These are phyloP conservation scores for Bombus superbus DNA, from an alignment of 1,140 invertebrate genomes.

Conservation along the genomic window DNA sequence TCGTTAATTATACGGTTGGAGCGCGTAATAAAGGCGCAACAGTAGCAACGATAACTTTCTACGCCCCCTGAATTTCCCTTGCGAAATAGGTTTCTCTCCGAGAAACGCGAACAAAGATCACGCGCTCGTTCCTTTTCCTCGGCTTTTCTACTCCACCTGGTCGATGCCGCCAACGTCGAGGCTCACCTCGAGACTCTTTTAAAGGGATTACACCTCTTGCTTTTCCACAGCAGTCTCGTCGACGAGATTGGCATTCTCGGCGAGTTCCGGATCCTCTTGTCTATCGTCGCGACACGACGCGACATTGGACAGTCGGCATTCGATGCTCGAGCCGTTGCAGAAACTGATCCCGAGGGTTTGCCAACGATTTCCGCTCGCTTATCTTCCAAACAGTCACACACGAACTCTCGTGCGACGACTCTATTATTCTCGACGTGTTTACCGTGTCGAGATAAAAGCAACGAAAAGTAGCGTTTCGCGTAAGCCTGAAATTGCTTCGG, in stretches of 20 bases:
- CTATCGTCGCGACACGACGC: conserved; percentile 6
- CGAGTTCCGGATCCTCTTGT: conserved; percentile 10
- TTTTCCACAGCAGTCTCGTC: conserved; percentile 46
- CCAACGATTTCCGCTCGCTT: conserved; percentile 17
- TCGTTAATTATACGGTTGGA: neutral
- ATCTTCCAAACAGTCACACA: neutral
- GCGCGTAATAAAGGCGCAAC: neutral
- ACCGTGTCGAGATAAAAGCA: neutral
- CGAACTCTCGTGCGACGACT: neutral
- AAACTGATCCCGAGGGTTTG: neutral
- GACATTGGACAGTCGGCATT: neutral
- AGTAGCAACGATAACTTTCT: neutral
- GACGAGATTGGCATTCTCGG: conserved; percentile 60
- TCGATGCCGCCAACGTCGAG: neutral
- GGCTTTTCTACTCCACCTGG: neutral
- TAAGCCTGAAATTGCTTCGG: neutral
- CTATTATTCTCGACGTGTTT: neutral
- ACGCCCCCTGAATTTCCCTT: neutral
- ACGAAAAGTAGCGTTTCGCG: neutral
- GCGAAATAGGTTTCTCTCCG: neutral
- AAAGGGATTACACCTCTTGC: conserved; percentile 63
- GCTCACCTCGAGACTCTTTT: conserved; percentile 71
- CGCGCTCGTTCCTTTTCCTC: neutral
- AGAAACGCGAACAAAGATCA: neutral
- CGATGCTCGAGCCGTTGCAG: neutral